Base-by-base conservation (phyloP, 2,888 invertebrate species). In the Drosophila macrospina region DNA sequence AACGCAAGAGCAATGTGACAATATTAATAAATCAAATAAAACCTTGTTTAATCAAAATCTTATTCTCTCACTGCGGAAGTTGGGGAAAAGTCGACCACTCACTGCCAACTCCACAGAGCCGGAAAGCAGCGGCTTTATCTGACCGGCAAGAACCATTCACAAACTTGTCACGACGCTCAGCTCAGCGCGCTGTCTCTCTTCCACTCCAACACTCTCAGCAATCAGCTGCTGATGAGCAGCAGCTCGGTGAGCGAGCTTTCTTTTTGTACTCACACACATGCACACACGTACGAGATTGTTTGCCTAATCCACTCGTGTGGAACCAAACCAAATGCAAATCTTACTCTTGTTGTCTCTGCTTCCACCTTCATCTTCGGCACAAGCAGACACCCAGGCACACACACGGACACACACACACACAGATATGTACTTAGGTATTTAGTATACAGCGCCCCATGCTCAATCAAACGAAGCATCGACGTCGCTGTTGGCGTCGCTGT, bases 151-250 rank as follows among this genome's bases (percentile, higher is more conserved):
- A 73, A 48, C 42, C 47, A 63, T 60, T 68, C 63, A 62, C 75
- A 74, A 74, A 74, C 74, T 45, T 73, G 74, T 78, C 74, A 78
- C 78, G 74, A 78, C 55, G 32, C 37, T 20, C 44, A 55, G 47
- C 41, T 34, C 26, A 34, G 52, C 20, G 26, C 36, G 26, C 26
- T 7, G 28, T 44, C 50, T 24, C 52, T 37, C 32, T 50, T 32
- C 36, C 42, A 24, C 24, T 36, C 20, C 15, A 20, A 13, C 56
- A 30, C 51, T 34, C 59, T 54, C 50, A 28, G 11, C 28, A 39
- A 69, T 36, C 63, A 44, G 37, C 51, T 52, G 57, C 37, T 47
- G 52, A 41, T 20, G 42, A 52, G 42, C 13, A 16, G 30, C 54
- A 15, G 16, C 16, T 37, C n/a, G n/a, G 37, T 51, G 60, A 51